Conservation (phyloP, 2,113 vertebrate genomes). For the Asarcornis scutulata region DNA sequence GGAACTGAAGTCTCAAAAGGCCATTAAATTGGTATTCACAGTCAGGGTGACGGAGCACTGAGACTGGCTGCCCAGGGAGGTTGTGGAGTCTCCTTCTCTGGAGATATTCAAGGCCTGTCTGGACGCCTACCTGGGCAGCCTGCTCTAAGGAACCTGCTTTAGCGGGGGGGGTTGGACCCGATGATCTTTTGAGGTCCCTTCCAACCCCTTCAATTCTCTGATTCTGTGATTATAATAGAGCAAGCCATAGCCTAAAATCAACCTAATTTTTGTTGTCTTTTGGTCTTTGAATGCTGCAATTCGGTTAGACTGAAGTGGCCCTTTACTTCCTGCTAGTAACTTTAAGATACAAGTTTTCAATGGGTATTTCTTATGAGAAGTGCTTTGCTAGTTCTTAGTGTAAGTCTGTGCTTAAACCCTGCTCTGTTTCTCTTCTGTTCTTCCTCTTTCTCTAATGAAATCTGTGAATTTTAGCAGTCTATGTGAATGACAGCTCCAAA, state of each 20-base stretch:
- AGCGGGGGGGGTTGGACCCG: too few species aligned
- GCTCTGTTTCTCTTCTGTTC: background rate
- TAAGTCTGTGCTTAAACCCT: background rate
- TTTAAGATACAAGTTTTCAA: background rate
- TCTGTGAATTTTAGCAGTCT: background rate
- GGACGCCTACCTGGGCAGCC: too few species aligned
- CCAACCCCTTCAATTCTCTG: too few species aligned
- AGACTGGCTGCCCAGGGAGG: too few species aligned
- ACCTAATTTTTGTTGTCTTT: background rate
- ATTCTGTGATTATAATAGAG: background rate
- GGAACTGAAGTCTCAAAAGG: background rate
- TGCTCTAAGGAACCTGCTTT: too few species aligned
- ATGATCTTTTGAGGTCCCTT: too few species aligned
- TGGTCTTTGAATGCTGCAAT: background rate
- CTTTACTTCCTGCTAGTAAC: background rate
- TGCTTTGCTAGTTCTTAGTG: background rate
- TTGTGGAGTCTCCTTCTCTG: too few species aligned
- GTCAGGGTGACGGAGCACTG: too few species aligned
- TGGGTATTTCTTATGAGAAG: background rate
- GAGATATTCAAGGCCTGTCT: too few species aligned
- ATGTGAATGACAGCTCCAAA: background rate
- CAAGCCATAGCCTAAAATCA: background rate
- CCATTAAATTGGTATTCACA: background rate
- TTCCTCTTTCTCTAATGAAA: background rate
- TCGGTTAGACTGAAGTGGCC: background rate